Conservation (phyloP, 2,113 vertebrate genomes). For the Tachysurus fulvidraco region DNA sequence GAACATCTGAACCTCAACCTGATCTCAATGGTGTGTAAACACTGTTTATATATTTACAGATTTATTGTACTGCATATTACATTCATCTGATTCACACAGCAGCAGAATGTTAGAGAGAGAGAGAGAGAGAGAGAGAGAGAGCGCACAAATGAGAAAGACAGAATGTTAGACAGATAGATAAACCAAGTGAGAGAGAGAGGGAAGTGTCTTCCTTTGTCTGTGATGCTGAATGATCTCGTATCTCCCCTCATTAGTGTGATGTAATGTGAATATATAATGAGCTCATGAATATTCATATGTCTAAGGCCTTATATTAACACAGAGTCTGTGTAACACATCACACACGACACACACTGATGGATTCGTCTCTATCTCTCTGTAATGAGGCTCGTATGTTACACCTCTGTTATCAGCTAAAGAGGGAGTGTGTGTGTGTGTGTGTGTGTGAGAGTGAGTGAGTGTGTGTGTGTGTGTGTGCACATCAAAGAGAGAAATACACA, state of each 20-base stretch:
- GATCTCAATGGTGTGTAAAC: no score
- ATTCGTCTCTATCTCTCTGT: constrained; percentile 12
- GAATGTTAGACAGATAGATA: not conserved
- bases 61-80: not conserved
- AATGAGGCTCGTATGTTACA: constrained; percentile 18
- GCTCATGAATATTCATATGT: constrained; percentile 35
- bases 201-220: not conserved
- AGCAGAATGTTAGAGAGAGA: no score
- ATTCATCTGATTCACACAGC: not conserved
- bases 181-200: not conserved
- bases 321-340: constrained; percentile 6
- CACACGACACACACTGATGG: not conserved
- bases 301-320: not conserved
- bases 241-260: constrained; percentile 19
- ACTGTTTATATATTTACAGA: not conserved
- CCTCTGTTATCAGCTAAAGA: not conserved
- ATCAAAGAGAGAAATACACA: not conserved
- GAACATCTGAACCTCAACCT: not conserved
- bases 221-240: not conserved
- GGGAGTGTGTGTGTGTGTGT: not conserved
- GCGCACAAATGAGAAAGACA: not conserved
- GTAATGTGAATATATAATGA: constrained; percentile 36
- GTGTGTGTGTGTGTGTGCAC: not conserved
- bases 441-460: not conserved
- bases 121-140: not conserved